A percentile compares a stretch with the other conserved stretches of the same genome.
These are phyloP conservation scores for Megalops atlanticus DNA, from an alignment of 2,113 vertebrate genomes.

Conservation along the genomic window DNA sequence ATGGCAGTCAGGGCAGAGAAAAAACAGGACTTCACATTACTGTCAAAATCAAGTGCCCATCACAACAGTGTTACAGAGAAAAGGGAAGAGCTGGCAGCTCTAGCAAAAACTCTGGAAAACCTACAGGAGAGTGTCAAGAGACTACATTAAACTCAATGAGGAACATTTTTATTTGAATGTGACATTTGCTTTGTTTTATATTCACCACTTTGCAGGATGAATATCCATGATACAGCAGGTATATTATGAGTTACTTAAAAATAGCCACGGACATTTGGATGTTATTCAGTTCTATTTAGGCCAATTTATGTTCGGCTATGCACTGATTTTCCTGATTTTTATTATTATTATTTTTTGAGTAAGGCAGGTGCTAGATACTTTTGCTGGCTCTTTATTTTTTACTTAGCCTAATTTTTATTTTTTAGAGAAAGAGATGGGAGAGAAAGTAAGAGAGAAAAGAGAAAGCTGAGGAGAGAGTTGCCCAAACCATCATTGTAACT, in stretches of 20 bases:
- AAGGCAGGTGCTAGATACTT: neutral
- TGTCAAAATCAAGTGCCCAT: slow-evolving; percentile 25
- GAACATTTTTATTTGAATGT: slow-evolving; percentile 29
- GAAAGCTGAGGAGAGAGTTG: slow-evolving; percentile 13
- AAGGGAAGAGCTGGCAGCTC: slow-evolving; percentile 27
- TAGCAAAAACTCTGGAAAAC: slow-evolving; percentile 28
- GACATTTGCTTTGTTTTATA: slow-evolving; percentile 29
- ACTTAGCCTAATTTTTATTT: too few species aligned
- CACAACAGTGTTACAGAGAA: slow-evolving; percentile 25
- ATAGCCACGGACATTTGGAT: slow-evolving; percentile 14
- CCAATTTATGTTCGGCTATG: slow-evolving; percentile 24
- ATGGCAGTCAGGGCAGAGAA: slow-evolving; percentile 18
- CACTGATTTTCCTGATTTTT: slow-evolving; percentile 19
- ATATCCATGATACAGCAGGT: slow-evolving; percentile 17
- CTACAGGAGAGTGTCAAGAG: slow-evolving; percentile 23
- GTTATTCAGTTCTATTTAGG: slow-evolving; percentile 28
- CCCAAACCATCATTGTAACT: slow-evolving; percentile 24
- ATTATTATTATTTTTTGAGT: slow-evolving; percentile 1
- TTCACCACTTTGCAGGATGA: slow-evolving; percentile 19
- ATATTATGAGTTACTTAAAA: slow-evolving; percentile 17
- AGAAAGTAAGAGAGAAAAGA: slow-evolving; percentile 13
- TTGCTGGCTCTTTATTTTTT: slow-evolving; percentile 12
- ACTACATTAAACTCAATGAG: slow-evolving; percentile 19
- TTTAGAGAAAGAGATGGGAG: slow-evolving; percentile 11
- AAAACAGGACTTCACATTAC: slow-evolving; percentile 17